phyloP scores from a whole-genome alignment of 2,888 invertebrate genomes.

The Iphiclides podalirius region DNA sequence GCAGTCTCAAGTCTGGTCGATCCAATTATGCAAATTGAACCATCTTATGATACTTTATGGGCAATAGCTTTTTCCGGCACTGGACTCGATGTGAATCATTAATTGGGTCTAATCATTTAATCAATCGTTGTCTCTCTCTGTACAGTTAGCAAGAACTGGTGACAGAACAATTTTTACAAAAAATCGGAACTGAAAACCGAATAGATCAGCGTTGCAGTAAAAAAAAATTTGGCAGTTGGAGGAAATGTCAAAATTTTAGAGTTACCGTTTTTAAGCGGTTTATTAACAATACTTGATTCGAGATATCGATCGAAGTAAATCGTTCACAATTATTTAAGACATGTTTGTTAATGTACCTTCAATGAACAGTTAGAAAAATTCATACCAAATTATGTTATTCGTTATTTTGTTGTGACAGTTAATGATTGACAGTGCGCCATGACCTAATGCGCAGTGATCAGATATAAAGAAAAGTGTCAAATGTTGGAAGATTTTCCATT shows the following conservation, averaged over 20 bases:
- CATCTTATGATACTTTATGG: constrained; percentile 10
- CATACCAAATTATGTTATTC: too few relatives aligned
- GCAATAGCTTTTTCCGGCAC: constrained; percentile 18
- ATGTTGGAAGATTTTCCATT: too few relatives aligned
- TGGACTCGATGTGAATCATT: constrained; percentile 15
- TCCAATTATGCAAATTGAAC: constrained; percentile 12
- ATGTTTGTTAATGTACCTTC: too few relatives aligned
- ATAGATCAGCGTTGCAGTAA: constrained; percentile 4
- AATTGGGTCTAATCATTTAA: constrained; percentile 14
- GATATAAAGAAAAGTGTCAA: too few relatives aligned
- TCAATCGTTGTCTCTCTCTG: not conserved
- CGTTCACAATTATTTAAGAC: too few relatives aligned
- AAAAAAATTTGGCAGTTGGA: constrained; percentile 12
- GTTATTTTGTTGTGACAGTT: constrained; percentile 1
- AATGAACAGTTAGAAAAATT: too few relatives aligned
- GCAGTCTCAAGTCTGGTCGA: constrained; percentile 1
- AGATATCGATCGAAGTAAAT: too few relatives aligned
- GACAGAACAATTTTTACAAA: not conserved
- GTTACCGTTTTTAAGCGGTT: too few relatives aligned
- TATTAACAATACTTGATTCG: too few relatives aligned
- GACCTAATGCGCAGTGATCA: too few relatives aligned
- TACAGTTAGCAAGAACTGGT: not conserved
- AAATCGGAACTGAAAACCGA: constrained; percentile 3
- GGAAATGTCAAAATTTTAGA: constrained; percentile 8
- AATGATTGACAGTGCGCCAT: constrained; percentile 24